Evolutionary conservation across 2,113 vertebrate genomes (phyloP).

Genomic region (Isichthys henryi): DNA sequence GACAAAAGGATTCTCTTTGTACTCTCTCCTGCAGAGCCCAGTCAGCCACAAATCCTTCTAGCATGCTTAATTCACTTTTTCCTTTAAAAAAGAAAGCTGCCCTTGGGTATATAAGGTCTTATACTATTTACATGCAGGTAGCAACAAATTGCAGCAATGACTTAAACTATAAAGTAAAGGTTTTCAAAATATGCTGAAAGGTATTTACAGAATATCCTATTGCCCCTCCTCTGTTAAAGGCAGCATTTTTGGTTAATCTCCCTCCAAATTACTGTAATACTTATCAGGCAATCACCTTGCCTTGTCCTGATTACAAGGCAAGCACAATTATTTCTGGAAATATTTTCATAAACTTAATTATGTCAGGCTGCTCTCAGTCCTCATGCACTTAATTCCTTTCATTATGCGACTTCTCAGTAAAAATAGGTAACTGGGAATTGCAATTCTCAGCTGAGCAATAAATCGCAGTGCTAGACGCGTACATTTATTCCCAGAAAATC

Average conservation of each 20-base stretch:
- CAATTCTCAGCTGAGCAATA: not conserved
- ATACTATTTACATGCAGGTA: not conserved
- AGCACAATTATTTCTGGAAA: not conserved
- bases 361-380: not conserved
- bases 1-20: not conserved
- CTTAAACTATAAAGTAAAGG: not conserved
- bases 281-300: not conserved
- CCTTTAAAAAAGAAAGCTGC: not conserved
- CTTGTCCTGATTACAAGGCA: not conserved
- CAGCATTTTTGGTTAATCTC: not conserved
- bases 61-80: not conserved
- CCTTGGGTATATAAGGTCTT: not conserved
- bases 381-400: not conserved
- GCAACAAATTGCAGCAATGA: not conserved
- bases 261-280: not conserved
- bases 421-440: not conserved
- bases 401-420: not conserved
- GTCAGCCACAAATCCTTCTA: not conserved
- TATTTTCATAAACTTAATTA: slow-evolving; percentile 6
- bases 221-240: not conserved
- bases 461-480: not conserved
- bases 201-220: not conserved
- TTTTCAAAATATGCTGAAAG: not conserved
- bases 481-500: not conserved
- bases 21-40: not conserved